Percentiles rank a stretch among this genome's conserved stretches.
Evolutionary conservation across 1,140 invertebrate species (phyloP).

Genomic region (Gonioctena quinquepunctata): DNA sequence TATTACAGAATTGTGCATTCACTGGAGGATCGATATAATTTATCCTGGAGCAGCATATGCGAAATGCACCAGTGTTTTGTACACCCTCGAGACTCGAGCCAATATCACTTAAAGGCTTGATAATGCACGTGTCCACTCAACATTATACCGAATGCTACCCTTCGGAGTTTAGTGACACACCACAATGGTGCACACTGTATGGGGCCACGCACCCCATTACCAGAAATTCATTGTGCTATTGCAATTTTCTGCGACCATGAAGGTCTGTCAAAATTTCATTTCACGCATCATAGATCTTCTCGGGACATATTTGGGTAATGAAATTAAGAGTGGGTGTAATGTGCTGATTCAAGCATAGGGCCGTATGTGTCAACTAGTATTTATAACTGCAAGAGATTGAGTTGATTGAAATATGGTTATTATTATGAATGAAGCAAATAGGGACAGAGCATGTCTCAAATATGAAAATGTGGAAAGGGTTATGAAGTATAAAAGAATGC

Average conservation of each 20-base stretch:
- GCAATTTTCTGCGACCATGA: conserved; percentile 5
- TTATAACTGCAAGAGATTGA: too few relatives aligned
- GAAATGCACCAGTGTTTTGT: neutral
- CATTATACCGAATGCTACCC: neutral
- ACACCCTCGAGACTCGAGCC: neutral
- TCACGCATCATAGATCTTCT: conserved; percentile 15
- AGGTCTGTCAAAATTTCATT: conserved; percentile 19
- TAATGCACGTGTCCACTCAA: conserved; percentile 7
- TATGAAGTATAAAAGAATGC: too few relatives aligned
- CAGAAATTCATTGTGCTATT: conserved; percentile 2
- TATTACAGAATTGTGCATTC: neutral
- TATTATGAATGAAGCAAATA: too few relatives aligned
- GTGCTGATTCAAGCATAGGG: neutral
- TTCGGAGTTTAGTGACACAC: conserved; percentile 1
- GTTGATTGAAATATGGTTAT: too few relatives aligned
- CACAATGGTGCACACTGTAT: neutral
- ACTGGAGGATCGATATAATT: neutral
- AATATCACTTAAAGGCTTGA: conserved; percentile 13
- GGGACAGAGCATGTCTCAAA: too few relatives aligned
- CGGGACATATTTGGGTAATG: neutral
- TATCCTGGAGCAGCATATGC: neutral
- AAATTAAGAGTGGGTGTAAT: conserved; percentile 5
- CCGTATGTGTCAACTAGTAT: too few relatives aligned
- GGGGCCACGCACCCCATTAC: neutral
- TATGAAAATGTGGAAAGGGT: too few relatives aligned